A percentile compares a stretch with the other conserved stretches of the same genome.
These are phyloP conservation scores for Xenotilapia flavipinnis DNA, from an alignment of 2,113 vertebrate genomes.

Conservation along the genomic window DNA sequence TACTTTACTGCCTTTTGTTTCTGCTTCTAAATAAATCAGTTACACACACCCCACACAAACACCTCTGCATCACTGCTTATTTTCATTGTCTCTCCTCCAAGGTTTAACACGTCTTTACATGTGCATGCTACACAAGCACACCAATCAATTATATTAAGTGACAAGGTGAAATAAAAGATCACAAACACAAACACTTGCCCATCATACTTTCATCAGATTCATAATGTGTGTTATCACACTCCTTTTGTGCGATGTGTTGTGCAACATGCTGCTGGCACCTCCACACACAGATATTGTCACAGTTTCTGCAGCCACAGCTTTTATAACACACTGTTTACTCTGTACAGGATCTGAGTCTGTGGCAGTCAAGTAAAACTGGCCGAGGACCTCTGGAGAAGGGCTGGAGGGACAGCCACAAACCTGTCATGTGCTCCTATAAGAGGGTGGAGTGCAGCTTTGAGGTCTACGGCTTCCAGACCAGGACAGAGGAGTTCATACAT, in stretches of 20 bases:
- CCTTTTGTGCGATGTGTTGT: background rate
- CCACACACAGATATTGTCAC: background rate
- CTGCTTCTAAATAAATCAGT: background rate
- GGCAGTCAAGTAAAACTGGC: constrained; percentile 72
- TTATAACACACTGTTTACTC: constrained; percentile 20
- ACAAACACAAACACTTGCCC: background rate
- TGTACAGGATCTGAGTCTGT: constrained; percentile 71
- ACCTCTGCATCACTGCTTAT: background rate
- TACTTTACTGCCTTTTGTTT: background rate
- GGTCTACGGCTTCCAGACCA: constrained; percentile 76
- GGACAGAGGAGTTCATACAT: constrained; percentile 75
- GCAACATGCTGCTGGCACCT: constrained; percentile 19
- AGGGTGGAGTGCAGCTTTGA: constrained; percentile 76
- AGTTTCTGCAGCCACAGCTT: constrained; percentile 42
- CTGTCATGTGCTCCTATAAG: constrained; percentile 82
- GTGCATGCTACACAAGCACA: background rate
- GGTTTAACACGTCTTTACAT: background rate
- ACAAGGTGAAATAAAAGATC: background rate
- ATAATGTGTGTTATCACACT: constrained; percentile 8
- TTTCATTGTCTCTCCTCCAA: background rate
- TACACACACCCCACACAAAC: background rate
- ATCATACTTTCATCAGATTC: background rate
- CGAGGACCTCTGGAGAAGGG: constrained; percentile 72
- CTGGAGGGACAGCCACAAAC: constrained; percentile 63
- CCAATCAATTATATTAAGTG: background rate